Percentiles rank a stretch among this genome's conserved stretches.
Conservation (phyloP, 1,140 invertebrate genomes). For the Heliothis subflexa region DNA sequence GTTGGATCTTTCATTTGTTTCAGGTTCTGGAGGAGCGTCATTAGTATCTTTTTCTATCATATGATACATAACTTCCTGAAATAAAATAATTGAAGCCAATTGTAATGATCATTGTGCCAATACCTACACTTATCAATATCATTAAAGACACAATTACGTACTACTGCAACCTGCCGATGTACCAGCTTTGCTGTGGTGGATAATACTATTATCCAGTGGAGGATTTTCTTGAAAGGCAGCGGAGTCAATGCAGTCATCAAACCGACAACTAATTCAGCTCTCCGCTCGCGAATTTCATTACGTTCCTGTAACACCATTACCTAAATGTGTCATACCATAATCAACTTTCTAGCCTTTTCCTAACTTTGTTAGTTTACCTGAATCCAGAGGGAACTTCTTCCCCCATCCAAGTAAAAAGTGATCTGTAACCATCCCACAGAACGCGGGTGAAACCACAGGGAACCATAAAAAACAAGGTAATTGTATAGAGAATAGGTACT, state of each 20-base stretch:
- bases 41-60: constrained; percentile 69
- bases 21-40: constrained; percentile 39
- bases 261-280: constrained; percentile 69
- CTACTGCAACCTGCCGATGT: constrained; percentile 78
- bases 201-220: constrained; percentile 79
- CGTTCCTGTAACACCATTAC: constrained; percentile 63
- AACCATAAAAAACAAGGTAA: too few relatives aligned
- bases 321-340: background rate
- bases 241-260: constrained; percentile 74
- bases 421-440: too few relatives aligned
- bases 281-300: constrained; percentile 69
- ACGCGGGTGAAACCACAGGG: too few relatives aligned
- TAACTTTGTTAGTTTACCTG: too few relatives aligned
- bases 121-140: too few relatives aligned
- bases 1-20: background rate
- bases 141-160: constrained; percentile 54
- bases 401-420: too few relatives aligned
- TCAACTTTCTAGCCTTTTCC: too few relatives aligned
- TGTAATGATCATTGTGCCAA: too few relatives aligned
- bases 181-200: constrained; percentile 71
- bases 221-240: constrained; percentile 66
- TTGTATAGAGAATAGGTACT: too few relatives aligned
- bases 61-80: constrained; percentile 69
- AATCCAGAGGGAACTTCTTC: too few relatives aligned
- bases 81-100: constrained; percentile 12